Base-by-base conservation (phyloP, 2,113 vertebrate genomes). In the Prionailurus viverrinus region DNA sequence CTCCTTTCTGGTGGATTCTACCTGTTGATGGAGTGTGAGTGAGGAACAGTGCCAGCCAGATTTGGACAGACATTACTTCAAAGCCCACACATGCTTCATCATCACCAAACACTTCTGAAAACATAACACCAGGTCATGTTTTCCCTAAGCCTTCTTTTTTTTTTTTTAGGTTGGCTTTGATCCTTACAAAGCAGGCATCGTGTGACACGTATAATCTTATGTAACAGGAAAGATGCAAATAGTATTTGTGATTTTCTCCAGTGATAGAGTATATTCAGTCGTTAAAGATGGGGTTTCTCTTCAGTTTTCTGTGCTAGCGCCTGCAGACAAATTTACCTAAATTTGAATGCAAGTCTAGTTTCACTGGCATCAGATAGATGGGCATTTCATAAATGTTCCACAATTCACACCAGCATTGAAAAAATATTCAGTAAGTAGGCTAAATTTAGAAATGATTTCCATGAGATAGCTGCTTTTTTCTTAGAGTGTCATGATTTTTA, bases 41-140 rank as follows among this genome's bases (percentile, higher is more conserved):
- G 90, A 78, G 69, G 51, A 63, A 39, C 51, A 10, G 7, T 5
- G 55, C 55, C 51, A 3, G 41, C 51, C 39, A 55, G 18, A 81
- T 83, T 71, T 18, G 82, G 85, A 55, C 93, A 79, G 66, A 13
- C n/a, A 21, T 55, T 7, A 79, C 96, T 94, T 97, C 93, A 97
- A 95, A 96, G 95, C 36, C 71, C n/a, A 3, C 71, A 53, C 51
- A 31, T 58, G 23, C 84, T 36, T 86, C 36, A 19, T 93, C 95
- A 84, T 92, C 97, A 88, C 96, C 88, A 82, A 83, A 92, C 91
- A 82, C 98, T 91, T 97, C n/a, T 78, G 39, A 79, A 81, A 82
- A 48, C 61, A 6, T 93, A 79, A 25, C 86, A 79, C n/a, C 3
- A 23, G 66, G 71, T 74, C 66, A 41, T 5, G n/a, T 73, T 81